Conservation (phyloP, 2,113 vertebrate species). For the Shinisaurus crocodilurus region DNA sequence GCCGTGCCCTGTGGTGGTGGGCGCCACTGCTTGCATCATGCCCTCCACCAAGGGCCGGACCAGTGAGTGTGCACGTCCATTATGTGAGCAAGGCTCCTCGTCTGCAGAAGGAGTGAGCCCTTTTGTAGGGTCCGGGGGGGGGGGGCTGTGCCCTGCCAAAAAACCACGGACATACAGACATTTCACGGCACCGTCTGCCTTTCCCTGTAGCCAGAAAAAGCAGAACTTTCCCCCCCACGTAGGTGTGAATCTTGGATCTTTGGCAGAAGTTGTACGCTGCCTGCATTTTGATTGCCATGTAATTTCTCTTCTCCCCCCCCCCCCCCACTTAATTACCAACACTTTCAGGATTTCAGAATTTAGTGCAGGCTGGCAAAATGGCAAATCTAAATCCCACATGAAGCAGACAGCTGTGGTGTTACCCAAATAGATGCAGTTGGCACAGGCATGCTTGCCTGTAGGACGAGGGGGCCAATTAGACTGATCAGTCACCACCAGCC, state of each 20-base stretch:
- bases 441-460: background rate
- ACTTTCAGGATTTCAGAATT: background rate
- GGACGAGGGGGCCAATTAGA: background rate
- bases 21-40: too few relatives aligned
- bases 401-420: background rate
- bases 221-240: background rate
- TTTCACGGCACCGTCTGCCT: background rate
- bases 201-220: background rate
- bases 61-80: fast-evolving
- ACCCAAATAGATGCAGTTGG: background rate
- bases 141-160: background rate
- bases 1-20: too few relatives aligned
- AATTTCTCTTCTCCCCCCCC: background rate
- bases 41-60: too few relatives aligned
- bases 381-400: background rate
- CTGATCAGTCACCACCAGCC: background rate
- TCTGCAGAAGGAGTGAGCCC: background rate
- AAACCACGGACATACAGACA: background rate
- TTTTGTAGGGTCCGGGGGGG: background rate
- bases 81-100: background rate
- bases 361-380: background rate
- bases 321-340: background rate
- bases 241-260: background rate
- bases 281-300: background rate
- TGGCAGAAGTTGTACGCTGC: background rate